These are phyloP conservation scores for Cephus sareptanus DNA, from an alignment of 2,888 invertebrate genomes.

Conservation along the genomic window DNA sequence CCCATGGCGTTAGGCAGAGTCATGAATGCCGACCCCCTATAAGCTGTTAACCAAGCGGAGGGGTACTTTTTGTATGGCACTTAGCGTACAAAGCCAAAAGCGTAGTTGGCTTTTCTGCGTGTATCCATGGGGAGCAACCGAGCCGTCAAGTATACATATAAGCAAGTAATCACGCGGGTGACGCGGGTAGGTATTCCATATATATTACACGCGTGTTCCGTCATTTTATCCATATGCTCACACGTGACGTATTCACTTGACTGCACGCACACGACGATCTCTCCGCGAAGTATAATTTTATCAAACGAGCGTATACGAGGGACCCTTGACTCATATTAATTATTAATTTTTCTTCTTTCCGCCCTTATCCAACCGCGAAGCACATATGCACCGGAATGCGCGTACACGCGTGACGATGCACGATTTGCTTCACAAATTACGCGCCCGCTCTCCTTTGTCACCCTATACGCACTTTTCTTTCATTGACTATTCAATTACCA, in stretches of 20 bases:
- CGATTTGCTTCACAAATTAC: constrained; percentile 57
- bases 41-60: constrained; percentile 49
- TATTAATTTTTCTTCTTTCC: not conserved
- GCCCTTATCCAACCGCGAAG: constrained; percentile 3
- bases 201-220: not conserved
- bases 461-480: constrained; percentile 36
- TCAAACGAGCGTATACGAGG: not conserved
- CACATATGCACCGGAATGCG: constrained; percentile 32
- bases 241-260: not conserved
- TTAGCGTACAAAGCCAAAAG: constrained; percentile 47
- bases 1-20: constrained; percentile 35
- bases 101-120: constrained; percentile 44
- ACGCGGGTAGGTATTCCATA: not conserved
- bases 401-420: constrained; percentile 40
- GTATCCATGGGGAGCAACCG: not conserved
- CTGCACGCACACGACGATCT: not conserved
- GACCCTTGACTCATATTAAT: not conserved
- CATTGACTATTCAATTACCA: constrained; percentile 52
- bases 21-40: constrained; percentile 50
- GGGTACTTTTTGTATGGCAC: constrained; percentile 49
- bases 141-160: not conserved
- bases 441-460: not conserved
- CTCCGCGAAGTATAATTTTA: not conserved
- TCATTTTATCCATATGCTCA: not conserved
- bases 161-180: not conserved